Evolutionary conservation across 1,140 invertebrate species (phyloP), one percentile per base, ranked within the genome.

Genomic region (Saccostrea cuccullata): DNA sequence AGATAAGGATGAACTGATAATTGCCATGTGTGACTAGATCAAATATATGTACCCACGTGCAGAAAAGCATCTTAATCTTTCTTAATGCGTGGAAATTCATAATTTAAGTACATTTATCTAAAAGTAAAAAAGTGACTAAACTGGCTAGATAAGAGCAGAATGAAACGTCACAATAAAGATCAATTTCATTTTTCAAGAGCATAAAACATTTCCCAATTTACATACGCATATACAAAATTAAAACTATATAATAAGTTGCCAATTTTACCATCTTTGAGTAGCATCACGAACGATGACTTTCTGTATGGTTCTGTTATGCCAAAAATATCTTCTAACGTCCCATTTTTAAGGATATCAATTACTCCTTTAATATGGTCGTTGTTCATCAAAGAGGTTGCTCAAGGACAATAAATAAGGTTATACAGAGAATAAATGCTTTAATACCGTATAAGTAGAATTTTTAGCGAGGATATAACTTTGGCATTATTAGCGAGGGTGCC

Each of bases 231-330:
- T 17, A 40, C 82, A 84, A 84, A 26, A 47, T 26, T 11, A 84
- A 23, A 77, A 15, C 26, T 64, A n/a, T 64, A 12, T 84, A 23
- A 36, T 36, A 8, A 47, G 47, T 47, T 47, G 23, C 82, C 12
- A 23, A 36, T 56, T 58, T 85, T 82, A 87, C 86, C 82, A 64
- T 87, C 86, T 64, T 87, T 87, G 58, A 87, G 82, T 55, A 87
- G 15, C 30, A 84, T 87, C 15, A 87, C 15, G 40, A 84, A 87
- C 2, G 26, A 12, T 13, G 56, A 82, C 11, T 30, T 56, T 12
- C 60, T 67, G 82, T 84, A 87, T 0, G 86, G 86, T 30, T 87
- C 86, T 30, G 55, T 56, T 47, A 58, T 84, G 12, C 64, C 58
- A 64, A 82, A 87, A 9, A 17, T 70, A 3, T 83, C 40, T 15